Evolutionary conservation across 92 coral and sea anemone genomes (phyloP), one percentile per base, ranked within the genome.

Genomic region (Zoanthus gigantus): DNA sequence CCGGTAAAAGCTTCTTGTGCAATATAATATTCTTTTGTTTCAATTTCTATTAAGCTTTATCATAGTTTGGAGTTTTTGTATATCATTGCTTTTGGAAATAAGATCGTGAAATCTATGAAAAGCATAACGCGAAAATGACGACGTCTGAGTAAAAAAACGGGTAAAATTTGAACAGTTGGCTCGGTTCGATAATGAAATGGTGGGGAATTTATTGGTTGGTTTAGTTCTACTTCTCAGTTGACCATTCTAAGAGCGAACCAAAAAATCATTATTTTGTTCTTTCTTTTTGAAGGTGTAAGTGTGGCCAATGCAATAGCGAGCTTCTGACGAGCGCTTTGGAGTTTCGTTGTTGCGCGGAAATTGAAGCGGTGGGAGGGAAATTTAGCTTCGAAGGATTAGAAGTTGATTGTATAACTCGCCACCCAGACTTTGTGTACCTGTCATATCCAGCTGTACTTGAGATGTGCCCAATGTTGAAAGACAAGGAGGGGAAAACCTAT

Each of bases 331-430:
- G 32, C 52, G 34, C 76, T 32, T 72, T 72, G 32, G 76, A 72
- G 76, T 72, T 72, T 72, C 76, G 76, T 5, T 72, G 50, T 72
- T 72, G 76, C 18, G 32, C 48, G 18, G 76, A 72, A 71, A 31
- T 71, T 71, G 74, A 1, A 12, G 42, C 42, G 5, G 46, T 71
- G 42, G 74, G 3, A 11, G 74, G 28, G 11, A 71, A 71, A 71
- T 71, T 71, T 28, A 71, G 14, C 15, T 71, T 71, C 28, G 74
- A 71, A 18, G 74, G 74, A 28, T 4, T 31, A 29, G 74, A 71
- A 29, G 74, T 32, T 32, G 74, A 29, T 4, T 71, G 74, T 29
- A 31, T 71, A 9, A 29, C 46, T 29, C 4, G 46, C 74, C 74
- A 71, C 46, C 46, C 11, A 15, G 74, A 71, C 46, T 71, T 71